Percentiles rank a stretch among this genome's conserved stretches.
Conservation (phyloP, 2,888 invertebrate species). For the Plagiodera versicolora region DNA sequence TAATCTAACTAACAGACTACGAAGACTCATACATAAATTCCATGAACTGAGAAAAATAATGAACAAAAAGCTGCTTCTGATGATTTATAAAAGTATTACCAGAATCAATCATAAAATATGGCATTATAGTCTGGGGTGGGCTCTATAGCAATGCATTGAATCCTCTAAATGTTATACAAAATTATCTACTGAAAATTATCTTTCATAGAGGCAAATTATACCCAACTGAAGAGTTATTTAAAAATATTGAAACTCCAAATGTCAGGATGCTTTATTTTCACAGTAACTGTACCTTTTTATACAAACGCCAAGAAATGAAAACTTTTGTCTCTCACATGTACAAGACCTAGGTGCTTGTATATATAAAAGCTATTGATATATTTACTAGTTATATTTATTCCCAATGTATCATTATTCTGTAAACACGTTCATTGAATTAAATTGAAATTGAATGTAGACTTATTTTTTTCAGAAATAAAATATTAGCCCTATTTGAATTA, state of each 20-base stretch:
- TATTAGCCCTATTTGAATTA: too few relatives aligned
- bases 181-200: neutral
- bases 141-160: neutral
- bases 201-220: neutral
- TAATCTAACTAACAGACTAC: neutral
- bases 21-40: neutral
- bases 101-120: too few relatives aligned
- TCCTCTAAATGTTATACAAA: neutral
- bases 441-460: too few relatives aligned
- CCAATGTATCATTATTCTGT: too few relatives aligned
- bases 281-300: neutral
- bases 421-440: too few relatives aligned
- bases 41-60: neutral
- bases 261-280: neutral
- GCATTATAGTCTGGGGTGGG: neutral
- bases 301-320: neutral
- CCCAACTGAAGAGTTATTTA: neutral
- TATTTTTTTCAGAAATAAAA: too few relatives aligned
- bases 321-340: neutral
- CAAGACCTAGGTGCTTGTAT: neutral
- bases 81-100: neutral
- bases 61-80: neutral
- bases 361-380: too few relatives aligned
- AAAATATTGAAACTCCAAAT: neutral
- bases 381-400: too few relatives aligned